These are phyloP conservation scores for Crotalus viridis DNA, from an alignment of 2,113 vertebrate genomes.

Conservation along the genomic window DNA sequence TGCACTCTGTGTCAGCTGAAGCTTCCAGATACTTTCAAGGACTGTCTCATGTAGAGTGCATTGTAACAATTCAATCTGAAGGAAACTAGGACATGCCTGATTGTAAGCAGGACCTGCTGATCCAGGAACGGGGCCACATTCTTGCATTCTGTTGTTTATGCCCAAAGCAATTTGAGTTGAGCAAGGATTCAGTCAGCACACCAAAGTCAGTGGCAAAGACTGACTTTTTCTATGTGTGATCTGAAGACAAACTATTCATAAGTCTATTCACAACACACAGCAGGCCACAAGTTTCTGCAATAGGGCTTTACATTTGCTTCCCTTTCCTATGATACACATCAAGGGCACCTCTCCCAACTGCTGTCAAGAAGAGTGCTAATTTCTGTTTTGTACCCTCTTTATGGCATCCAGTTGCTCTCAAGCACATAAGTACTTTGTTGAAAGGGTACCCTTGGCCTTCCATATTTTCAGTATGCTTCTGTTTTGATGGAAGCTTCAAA, in stretches of 20 bases:
- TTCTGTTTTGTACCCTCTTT: neutral
- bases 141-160: neutral
- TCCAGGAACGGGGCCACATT: neutral
- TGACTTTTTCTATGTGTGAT: neutral
- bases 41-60: neutral
- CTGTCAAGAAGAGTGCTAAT: neutral
- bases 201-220: neutral
- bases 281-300: neutral
- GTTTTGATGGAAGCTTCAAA: neutral
- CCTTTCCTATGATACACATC: neutral
- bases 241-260: neutral
- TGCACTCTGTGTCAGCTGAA: neutral
- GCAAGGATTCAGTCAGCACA: neutral
- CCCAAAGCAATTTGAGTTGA: neutral
- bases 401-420: neutral
- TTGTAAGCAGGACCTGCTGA: neutral
- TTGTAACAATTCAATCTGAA: neutral
- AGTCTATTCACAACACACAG: neutral
- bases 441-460: neutral
- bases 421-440: neutral
- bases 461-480: neutral
- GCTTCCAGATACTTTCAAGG: neutral
- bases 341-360: neutral
- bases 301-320: neutral
- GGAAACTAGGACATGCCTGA: neutral